Evolutionary conservation across 1,140 invertebrate genomes (phyloP), one percentile per base, ranked within the genome.

Genomic region (Arctopsyche grandis): DNA sequence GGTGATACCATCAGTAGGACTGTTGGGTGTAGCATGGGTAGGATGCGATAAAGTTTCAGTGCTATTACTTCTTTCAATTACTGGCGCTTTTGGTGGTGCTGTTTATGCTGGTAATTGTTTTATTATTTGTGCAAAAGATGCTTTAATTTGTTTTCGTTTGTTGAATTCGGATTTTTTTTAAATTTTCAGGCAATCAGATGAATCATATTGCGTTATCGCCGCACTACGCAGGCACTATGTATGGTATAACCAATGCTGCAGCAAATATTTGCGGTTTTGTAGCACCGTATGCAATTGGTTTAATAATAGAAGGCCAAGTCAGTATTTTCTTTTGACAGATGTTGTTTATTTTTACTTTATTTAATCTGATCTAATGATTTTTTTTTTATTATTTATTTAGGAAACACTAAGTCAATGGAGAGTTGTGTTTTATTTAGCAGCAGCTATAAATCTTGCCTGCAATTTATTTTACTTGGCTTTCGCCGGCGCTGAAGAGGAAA

Each of bases 141-240:
- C n/a, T n/a, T 7, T 66, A 4, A 52, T 52, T 1, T 52, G 3
- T 52, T 10, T 16, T 52, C 12, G 48, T 12, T 52, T 14, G 16
- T 52, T 52, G 48, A 52, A 52, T 52, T 52, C 44, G 44, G 4
- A 52, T 10, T 5, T 52, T 52, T 38, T 52, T 52, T 3, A 19
- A 19, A 44, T 52, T 56, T 75, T 63, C 82, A 89, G 88, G 88
- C 19, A 94, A 94, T 84, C 93, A 94, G 83, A 94, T 95, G 92
- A 97, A 97, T 86, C 95, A 97, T 84, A 93, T 97, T 60, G 93
- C 95, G 60, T 88, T 98, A 56, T 95, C 95, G 80, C 95, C 95
- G 7, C 91, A 92, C 85, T 95, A 91, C 86, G 96, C 96, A 9
- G 95, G 96, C 82, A 95, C 94, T 0, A 91, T 97, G 88, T 96